phyloP scores from a whole-genome alignment of 2,113 vertebrate species.

The Entomyzon cyanotis region DNA sequence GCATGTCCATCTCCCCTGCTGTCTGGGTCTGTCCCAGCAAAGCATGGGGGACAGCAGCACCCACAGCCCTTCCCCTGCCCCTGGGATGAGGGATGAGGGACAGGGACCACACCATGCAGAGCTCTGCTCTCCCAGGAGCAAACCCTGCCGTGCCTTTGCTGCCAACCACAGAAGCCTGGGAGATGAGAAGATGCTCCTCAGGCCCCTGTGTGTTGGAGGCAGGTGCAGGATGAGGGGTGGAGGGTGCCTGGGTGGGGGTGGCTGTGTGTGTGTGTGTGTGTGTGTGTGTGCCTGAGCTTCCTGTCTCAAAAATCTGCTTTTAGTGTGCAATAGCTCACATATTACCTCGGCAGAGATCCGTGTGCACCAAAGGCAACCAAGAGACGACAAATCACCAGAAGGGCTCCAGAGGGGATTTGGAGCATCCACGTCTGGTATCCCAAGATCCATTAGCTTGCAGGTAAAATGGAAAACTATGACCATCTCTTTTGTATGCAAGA shows the following conservation, averaged over 20 bases:
- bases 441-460: constrained; percentile 61
- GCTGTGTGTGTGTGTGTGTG: neutral
- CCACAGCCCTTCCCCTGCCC: neutral
- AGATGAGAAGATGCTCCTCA: neutral
- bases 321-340: constrained; percentile 37
- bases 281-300: neutral
- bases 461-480: constrained; percentile 45
- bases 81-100: neutral
- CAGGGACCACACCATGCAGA: fast-evolving
- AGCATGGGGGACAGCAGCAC: neutral
- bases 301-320: constrained; percentile 47
- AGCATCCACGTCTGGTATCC: constrained; percentile 51
- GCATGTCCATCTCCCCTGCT: fast-evolving
- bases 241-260: neutral
- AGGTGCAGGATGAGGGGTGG: neutral
- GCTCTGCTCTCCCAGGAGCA: neutral
- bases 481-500: neutral
- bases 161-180: neutral
- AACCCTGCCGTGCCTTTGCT: neutral
- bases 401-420: constrained; percentile 45
- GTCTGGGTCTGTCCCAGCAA: neutral
- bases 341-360: constrained; percentile 20
- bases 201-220: neutral
- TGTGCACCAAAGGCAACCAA: constrained; percentile 24
- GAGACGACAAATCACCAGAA: constrained; percentile 50